Base-by-base conservation (phyloP, 1,140 invertebrate genomes). In the Lepidostoma basale region DNA sequence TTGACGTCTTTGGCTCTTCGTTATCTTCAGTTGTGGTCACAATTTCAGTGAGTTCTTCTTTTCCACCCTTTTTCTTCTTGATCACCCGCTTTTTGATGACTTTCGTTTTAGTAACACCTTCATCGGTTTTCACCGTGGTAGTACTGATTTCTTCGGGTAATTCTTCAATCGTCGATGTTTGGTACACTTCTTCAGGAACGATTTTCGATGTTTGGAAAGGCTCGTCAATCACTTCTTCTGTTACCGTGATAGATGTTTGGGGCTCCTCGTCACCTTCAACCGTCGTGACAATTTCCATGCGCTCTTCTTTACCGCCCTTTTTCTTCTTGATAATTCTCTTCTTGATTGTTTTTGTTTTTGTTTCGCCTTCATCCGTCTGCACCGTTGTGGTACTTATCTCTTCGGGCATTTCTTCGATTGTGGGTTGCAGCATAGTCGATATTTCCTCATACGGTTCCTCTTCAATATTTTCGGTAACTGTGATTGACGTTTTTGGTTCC, bases 301-400 rank as follows among this genome's bases (percentile, higher is more conserved):
- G 9, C 28, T 52, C 47, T 14, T 52, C 23, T 52, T 52, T 25
- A 2, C 23, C 25, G 16, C 20, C 47, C 42, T 45, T 45, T 20
- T 75, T 68, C 47, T 77, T 79, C 45, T 78, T 80, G 18, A 67
- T 72, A 16, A 70, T 74, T 69, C 72, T 54, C 16, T 70, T 72
- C 44, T 72, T 58, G 30, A 75, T 67, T 9, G 77, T 75, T 14
- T 75, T 75, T 28, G 62, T 77, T 28, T 42, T 56, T 0, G 18
- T 45, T 2, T 18, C 9, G 22, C 42, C 18, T 3, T 45, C 18
- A n/a, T 45, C 3, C n/a, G n/a, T 20, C 9, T 45, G n/a, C 16
- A 45, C 8, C 10, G 42, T 45, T 2, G 25, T 16, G 9, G 25
- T 36, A 5, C 6, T 9, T 16, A 30, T 22, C 36, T 60, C 58